These are phyloP conservation scores for Actinopyga echinites DNA, from an alignment of 53 echinoderm and acorn worm genomes.

Conservation along the genomic window DNA sequence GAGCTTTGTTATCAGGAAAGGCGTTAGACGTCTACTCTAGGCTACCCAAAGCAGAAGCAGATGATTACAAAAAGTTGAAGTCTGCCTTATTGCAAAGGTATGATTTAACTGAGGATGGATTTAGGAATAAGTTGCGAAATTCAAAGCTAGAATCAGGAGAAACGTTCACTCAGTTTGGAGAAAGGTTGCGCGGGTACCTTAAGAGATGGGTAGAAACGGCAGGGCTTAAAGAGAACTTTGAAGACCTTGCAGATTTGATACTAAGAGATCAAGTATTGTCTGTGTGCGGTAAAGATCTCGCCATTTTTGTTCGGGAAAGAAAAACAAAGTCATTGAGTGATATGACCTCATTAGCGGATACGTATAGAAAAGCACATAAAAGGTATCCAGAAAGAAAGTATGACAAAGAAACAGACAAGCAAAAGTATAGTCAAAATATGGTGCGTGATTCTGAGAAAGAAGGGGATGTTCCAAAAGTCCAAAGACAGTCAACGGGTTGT, in stretches of 20 bases:
- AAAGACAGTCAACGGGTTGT: background rate
- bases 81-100: constrained; percentile 38
- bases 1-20: constrained; percentile 41
- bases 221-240: background rate
- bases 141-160: constrained; percentile 45
- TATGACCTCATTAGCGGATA: constrained; percentile 11
- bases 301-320: constrained; percentile 29
- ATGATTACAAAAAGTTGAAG: constrained; percentile 29
- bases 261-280: constrained; percentile 44
- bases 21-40: constrained; percentile 45
- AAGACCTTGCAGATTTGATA: constrained; percentile 23
- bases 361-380: constrained; percentile 2
- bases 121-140: constrained; percentile 21
- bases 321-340: background rate
- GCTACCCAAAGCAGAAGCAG: constrained; percentile 1
- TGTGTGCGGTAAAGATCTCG: constrained; percentile 13
- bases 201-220: constrained; percentile 41
- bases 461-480: no score
- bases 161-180: constrained; percentile 15
- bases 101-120: constrained; percentile 43
- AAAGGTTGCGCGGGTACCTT: constrained; percentile 27
- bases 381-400: background rate
- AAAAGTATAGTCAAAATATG: no score
- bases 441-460: no score
- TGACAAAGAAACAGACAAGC: no score